Conservation (phyloP, 2,888 invertebrate genomes). For the Autographa gamma region DNA sequence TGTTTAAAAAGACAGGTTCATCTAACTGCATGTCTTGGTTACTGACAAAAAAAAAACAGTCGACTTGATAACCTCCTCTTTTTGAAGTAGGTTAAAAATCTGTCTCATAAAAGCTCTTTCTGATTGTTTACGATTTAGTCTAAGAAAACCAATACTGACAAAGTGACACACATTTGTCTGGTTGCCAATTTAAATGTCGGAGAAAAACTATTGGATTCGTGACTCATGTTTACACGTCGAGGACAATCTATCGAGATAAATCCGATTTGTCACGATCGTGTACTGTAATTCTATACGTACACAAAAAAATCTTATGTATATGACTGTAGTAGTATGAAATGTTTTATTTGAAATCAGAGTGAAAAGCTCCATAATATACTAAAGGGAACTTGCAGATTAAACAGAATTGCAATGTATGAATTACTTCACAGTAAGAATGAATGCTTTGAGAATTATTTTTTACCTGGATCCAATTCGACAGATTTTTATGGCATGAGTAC, state of each 20-base stretch:
- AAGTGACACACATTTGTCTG: neutral
- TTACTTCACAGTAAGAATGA: neutral
- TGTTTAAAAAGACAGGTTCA: neutral
- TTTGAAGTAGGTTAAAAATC: too few relatives aligned
- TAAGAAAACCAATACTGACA: conserved; percentile 1
- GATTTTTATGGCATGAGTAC: neutral
- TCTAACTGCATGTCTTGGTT: neutral
- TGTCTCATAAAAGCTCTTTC: neutral
- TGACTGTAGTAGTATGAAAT: too few relatives aligned
- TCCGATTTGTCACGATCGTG: conserved; percentile 4
- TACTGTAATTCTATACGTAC: neutral
- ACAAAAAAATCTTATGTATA: neutral
- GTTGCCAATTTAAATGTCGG: neutral
- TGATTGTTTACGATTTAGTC: neutral
- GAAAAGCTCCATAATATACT: too few relatives aligned
- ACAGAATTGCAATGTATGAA: neutral
- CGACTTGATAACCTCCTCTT: too few relatives aligned
- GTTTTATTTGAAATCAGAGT: too few relatives aligned
- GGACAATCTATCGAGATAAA: neutral
- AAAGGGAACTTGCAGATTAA: too few relatives aligned
- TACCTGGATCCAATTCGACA: neutral
- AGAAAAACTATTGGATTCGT: conserved; percentile 2
- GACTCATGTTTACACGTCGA: neutral
- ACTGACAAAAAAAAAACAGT: neutral
- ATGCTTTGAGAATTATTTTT: neutral